Conservation (phyloP, 1,140 invertebrate species). For the Akabosia matsudoensis region DNA sequence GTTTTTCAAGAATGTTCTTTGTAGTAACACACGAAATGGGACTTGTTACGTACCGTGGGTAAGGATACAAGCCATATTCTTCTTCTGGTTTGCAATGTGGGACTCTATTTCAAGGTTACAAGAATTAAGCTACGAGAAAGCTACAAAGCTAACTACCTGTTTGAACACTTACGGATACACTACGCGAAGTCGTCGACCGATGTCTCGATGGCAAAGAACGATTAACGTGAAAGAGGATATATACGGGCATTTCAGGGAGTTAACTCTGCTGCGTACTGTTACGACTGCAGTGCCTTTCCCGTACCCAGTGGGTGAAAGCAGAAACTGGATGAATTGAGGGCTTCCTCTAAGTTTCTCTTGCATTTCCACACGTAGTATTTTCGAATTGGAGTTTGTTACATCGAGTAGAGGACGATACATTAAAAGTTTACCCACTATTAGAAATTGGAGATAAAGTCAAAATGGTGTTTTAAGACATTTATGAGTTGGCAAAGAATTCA, state of each 20-base stretch:
- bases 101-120: no score
- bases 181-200: slow-evolving; percentile 2
- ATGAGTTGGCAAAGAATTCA: not conserved
- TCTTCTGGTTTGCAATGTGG: no score
- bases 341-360: not conserved
- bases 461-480: not conserved
- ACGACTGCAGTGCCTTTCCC: not conserved
- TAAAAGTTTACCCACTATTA: slow-evolving; percentile 18
- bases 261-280: not conserved
- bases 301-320: slow-evolving; percentile 10
- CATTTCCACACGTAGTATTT: not conserved
- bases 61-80: no score
- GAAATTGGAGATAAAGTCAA: not conserved
- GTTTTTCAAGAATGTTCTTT: no score
- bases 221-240: not conserved
- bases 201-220: not conserved
- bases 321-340: not conserved
- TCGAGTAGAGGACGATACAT: slow-evolving; percentile 13
- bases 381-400: slow-evolving; percentile 24
- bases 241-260: not conserved
- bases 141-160: no score
- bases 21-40: no score
- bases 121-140: no score
- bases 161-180: slow-evolving; percentile 13
- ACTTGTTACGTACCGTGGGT: no score